These are phyloP conservation scores for Sarcophaga carnaria DNA, from an alignment of 2,888 invertebrate species.

Conservation along the genomic window DNA sequence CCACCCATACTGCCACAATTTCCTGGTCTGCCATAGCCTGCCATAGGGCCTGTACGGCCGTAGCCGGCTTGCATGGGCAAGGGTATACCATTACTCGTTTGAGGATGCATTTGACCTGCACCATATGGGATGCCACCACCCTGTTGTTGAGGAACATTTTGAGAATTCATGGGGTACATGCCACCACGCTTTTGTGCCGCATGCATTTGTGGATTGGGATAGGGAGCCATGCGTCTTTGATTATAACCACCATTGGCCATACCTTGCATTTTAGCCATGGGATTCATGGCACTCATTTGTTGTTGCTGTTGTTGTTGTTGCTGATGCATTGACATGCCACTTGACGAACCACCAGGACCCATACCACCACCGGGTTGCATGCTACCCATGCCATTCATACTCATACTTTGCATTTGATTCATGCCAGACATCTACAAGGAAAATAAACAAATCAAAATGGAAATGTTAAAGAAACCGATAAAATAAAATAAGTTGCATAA, in stretches of 20 bases:
- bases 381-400: constrained; percentile 83
- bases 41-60: constrained; percentile 73
- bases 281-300: constrained; percentile 86
- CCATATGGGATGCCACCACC: constrained; percentile 78
- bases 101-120: constrained; percentile 78
- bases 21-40: constrained; percentile 73
- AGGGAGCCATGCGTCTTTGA: constrained; percentile 91
- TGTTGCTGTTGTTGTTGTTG: constrained; percentile 80
- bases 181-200: constrained; percentile 87
- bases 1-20: constrained; percentile 80
- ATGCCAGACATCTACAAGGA: constrained; percentile 86
- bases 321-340: constrained; percentile 79
- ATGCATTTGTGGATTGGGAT: constrained; percentile 93
- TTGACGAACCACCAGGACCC: constrained; percentile 57
- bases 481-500: too few species aligned
- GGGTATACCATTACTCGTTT: constrained; percentile 80
- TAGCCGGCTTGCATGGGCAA: constrained; percentile 81
- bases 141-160: constrained; percentile 82
- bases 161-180: constrained; percentile 83
- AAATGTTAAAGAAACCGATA: too few species aligned
- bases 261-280: constrained; percentile 84
- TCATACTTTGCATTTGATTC: constrained; percentile 89
- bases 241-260: constrained; percentile 84
- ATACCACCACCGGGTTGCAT: constrained; percentile 82
- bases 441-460: neutral